phyloP scores from a whole-genome alignment of 2,888 invertebrate species.

The Lamellibrachia satsuma region DNA sequence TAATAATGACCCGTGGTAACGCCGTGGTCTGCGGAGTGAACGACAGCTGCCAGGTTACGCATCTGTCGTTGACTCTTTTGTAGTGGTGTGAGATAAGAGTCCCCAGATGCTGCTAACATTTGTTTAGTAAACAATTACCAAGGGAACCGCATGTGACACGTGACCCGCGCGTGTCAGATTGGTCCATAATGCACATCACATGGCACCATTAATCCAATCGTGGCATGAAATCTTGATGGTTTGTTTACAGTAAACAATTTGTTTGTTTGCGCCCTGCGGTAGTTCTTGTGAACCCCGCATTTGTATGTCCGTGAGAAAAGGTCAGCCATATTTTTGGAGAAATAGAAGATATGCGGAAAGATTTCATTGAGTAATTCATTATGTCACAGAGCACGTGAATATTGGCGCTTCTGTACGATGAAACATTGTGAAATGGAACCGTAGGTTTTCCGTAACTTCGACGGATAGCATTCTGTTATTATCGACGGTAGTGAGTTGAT shows the following conservation, averaged over 20 bases:
- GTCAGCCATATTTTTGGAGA: conserved; percentile 50
- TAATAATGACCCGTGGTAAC: not conserved
- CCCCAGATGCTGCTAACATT: not conserved
- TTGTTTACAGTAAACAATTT: conserved; percentile 60
- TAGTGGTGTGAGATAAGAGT: conserved; percentile 18
- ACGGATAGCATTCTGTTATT: not conserved
- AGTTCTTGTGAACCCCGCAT: conserved; percentile 55
- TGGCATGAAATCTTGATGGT: conserved; percentile 34
- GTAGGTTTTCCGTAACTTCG: not conserved
- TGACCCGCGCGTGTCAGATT: conserved; percentile 32
- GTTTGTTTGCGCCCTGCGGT: conserved; percentile 59
- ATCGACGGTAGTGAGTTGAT: not conserved
- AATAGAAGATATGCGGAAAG: conserved; percentile 31
- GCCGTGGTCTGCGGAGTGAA: not conserved
- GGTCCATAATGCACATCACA: conserved; percentile 33
- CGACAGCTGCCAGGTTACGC: not conserved
- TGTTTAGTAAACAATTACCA: conserved; percentile 29
- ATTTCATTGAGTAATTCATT: conserved; percentile 20
- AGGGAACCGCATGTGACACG: conserved; percentile 26
- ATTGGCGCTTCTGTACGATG: not conserved
- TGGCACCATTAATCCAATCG: conserved; percentile 34
- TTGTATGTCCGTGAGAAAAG: conserved; percentile 46
- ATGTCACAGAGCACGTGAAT: conserved; percentile 20
- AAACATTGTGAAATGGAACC: not conserved
- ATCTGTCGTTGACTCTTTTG: conserved; percentile 12